Conservation (phyloP, 2,888 invertebrate genomes). For the Euproctis similis region DNA sequence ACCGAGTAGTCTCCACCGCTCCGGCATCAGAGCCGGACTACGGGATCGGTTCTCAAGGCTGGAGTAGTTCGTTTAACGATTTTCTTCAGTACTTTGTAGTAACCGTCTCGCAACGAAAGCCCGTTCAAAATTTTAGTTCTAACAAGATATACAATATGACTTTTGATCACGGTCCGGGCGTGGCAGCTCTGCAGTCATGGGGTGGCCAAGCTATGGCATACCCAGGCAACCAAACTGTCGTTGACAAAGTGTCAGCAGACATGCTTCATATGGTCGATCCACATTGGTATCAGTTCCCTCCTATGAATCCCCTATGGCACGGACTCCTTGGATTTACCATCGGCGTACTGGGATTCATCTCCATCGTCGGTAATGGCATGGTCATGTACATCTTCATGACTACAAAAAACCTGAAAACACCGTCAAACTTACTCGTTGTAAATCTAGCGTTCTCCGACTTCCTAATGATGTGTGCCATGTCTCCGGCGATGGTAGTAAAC, state of each 20-base stretch:
- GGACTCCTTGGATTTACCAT: conserved; percentile 87
- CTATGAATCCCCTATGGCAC: conserved; percentile 93
- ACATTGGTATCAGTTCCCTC: conserved; percentile 92
- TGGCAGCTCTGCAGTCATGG: conserved; percentile 66
- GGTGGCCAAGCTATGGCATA: conserved; percentile 59
- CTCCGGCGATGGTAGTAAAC: conserved; percentile 88
- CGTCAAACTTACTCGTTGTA: conserved; percentile 92
- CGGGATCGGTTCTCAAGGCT: conserved; percentile 66
- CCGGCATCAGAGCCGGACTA: conserved; percentile 44
- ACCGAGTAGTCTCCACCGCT: conserved; percentile 66
- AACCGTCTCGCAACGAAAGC: conserved; percentile 55
- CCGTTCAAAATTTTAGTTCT: conserved; percentile 1
- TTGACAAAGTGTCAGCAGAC: conserved; percentile 85
- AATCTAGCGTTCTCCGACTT: conserved; percentile 95
- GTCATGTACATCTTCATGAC: conserved; percentile 84
- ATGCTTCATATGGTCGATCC: conserved; percentile 85
- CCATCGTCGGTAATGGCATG: conserved; percentile 82
- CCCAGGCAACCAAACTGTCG: conserved; percentile 84
- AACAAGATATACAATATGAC: too few species aligned
- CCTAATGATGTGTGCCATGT: conserved; percentile 90
- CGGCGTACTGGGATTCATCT: conserved; percentile 81
- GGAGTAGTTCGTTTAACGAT: conserved; percentile 75
- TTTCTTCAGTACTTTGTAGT: conserved; percentile 71
- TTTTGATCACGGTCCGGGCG: conserved; percentile 58
- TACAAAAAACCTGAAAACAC: conserved; percentile 86